Percentiles rank a stretch among this genome's conserved stretches.
Evolutionary conservation across 2,888 invertebrate genomes (phyloP).

Genomic region (Cantharis lateralis): DNA sequence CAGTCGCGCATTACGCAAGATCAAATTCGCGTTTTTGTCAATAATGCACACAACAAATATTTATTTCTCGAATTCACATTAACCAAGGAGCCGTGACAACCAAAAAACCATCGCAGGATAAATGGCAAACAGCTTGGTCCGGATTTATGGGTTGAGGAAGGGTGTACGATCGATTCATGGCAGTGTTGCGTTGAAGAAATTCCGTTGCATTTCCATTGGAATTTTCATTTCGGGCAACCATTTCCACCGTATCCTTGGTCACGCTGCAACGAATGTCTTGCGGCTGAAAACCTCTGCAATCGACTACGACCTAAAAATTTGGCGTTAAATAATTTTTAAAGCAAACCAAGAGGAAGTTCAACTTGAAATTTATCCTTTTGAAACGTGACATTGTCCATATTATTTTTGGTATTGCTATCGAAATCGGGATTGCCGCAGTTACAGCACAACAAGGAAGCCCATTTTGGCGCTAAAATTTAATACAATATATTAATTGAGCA

Average conservation of each 20-base stretch:
- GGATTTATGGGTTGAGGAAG: constrained; percentile 21
- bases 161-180: constrained; percentile 15
- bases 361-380: not conserved
- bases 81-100: constrained; percentile 22
- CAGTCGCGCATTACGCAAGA: too few species aligned
- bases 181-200: not conserved
- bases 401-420: not conserved
- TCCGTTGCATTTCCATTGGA: not conserved
- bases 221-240: constrained; percentile 12
- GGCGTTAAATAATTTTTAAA: not conserved
- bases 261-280: constrained; percentile 21
- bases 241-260: constrained; percentile 10
- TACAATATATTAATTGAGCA: not conserved
- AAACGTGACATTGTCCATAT: not conserved
- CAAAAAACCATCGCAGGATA: constrained; percentile 24
- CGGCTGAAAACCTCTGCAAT: constrained; percentile 16
- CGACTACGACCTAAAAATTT: constrained; percentile 14
- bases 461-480: not conserved
- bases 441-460: not conserved
- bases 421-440: not conserved
- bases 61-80: constrained; percentile 33
- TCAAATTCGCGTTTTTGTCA: too few species aligned
- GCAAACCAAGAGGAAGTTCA: not conserved
- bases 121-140: constrained; percentile 5
- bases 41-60: too few species aligned